Conservation (phyloP, 35 echinoderm and acorn worm species). For the Chiridota heheva region DNA sequence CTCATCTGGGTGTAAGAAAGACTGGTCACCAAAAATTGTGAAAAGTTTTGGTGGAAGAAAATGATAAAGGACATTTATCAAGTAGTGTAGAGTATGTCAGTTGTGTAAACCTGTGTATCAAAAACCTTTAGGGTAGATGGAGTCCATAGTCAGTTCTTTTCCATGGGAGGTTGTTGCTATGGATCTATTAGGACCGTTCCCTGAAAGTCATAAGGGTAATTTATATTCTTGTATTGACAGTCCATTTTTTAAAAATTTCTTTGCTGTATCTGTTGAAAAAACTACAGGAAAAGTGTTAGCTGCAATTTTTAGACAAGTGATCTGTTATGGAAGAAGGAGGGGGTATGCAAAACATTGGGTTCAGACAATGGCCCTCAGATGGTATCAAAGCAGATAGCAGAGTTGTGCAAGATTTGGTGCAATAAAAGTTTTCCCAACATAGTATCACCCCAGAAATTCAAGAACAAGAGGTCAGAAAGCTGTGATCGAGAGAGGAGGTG, state of each 20-base stretch:
- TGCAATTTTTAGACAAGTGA: neutral
- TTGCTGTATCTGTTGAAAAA: constrained; percentile 6
- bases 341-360: neutral
- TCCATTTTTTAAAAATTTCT: neutral
- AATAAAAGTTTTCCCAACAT: neutral
- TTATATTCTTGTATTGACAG: constrained; percentile 1
- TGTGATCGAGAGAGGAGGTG: too few relatives aligned
- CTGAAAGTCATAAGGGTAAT: neutral
- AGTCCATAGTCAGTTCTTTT: neutral
- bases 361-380: constrained; percentile 27
- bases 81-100: constrained; percentile 7
- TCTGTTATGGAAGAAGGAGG: neutral
- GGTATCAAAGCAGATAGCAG: neutral
- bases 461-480: too few relatives aligned
- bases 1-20: constrained; percentile 20
- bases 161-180: neutral
- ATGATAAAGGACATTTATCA: neutral
- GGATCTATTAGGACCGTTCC: neutral
- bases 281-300: constrained; percentile 13
- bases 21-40: neutral
- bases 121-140: neutral
- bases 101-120: constrained; percentile 2
- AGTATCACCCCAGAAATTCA: constrained; percentile 16
- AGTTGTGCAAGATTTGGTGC: neutral
- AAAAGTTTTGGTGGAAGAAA: constrained; percentile 10